Evolutionary conservation across 2,888 invertebrate species (phyloP).

Genomic region (Leucophora obtusa): DNA sequence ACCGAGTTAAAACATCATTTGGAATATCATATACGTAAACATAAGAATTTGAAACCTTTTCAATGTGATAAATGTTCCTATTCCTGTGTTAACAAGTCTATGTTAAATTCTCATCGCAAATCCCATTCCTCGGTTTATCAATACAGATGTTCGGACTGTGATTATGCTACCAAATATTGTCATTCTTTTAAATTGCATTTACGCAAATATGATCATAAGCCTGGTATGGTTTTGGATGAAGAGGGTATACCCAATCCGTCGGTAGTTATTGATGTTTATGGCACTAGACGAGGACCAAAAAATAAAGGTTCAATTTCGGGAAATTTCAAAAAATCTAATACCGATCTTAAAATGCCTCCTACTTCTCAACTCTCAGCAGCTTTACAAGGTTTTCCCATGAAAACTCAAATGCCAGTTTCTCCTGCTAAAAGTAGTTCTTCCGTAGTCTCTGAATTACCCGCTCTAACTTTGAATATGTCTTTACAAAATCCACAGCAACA

Average conservation of each 20-base stretch:
- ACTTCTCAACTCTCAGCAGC: conserved; percentile 74
- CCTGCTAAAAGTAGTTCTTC: conserved; percentile 71
- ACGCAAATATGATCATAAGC: conserved; percentile 93
- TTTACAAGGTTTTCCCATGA: conserved; percentile 71
- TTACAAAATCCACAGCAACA: conserved; percentile 60
- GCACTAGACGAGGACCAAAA: conserved; percentile 92
- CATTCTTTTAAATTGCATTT: conserved; percentile 97
- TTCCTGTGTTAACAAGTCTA: conserved; percentile 98
- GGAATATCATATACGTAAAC: conserved; percentile 97
- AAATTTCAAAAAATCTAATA: conserved; percentile 16
- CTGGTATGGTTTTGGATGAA: conserved; percentile 92
- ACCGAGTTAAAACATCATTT: conserved; percentile 99
- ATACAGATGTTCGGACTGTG: conserved; percentile 94
- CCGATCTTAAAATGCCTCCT: conserved; percentile 42
- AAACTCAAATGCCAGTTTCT: conserved; percentile 68
- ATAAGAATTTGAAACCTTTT: conserved; percentile 96
- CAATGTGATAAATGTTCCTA: conserved; percentile 94
- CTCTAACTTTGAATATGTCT: conserved; percentile 52
- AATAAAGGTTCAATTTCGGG: conserved; percentile 77
- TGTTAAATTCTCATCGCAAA: conserved; percentile 98
- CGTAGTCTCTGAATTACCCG: conserved; percentile 65
- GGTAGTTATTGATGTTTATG: conserved; percentile 94
- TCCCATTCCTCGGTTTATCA: conserved; percentile 96
- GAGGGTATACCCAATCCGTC: conserved; percentile 93
- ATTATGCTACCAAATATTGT: conserved; percentile 98